Evolutionary conservation across 2,113 vertebrate species (phyloP).

Genomic region (Pangasianodon hypophthalmus): DNA sequence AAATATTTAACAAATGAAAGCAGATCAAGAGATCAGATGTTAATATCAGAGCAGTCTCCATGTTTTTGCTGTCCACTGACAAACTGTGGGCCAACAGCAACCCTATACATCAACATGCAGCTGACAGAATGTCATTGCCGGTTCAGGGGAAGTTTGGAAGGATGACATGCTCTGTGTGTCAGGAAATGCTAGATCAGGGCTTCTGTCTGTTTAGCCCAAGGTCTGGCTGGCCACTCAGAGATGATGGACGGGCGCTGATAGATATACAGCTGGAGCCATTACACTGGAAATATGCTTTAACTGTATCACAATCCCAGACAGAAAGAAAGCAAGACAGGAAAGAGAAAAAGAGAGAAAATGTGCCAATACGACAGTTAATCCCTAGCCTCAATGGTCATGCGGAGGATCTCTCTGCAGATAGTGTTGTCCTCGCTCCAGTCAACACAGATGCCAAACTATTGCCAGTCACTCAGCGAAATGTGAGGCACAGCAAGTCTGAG

Average conservation of each 20-base stretch:
- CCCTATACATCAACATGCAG: neutral
- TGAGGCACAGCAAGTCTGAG: slow-evolving; percentile 6
- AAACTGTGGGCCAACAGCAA: slow-evolving; percentile 15
- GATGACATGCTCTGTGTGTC: slow-evolving; percentile 20
- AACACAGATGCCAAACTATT: slow-evolving; percentile 16
- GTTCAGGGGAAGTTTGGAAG: slow-evolving; percentile 12
- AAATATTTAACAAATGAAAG: slow-evolving; percentile 52
- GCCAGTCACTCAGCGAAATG: slow-evolving; percentile 1
- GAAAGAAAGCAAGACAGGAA: slow-evolving; percentile 11
- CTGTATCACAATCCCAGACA: neutral
- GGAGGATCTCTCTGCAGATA: neutral
- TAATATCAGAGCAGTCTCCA: slow-evolving; percentile 13
- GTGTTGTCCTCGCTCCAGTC: slow-evolving; percentile 9
- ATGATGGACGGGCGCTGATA: slow-evolving; percentile 46
- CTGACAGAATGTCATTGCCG: slow-evolving; percentile 35
- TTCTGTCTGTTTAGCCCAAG: slow-evolving; percentile 36
- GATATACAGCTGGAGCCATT: slow-evolving; percentile 34
- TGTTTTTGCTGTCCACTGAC: slow-evolving; percentile 15
- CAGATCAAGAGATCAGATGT: slow-evolving; percentile 16
- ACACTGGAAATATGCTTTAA: slow-evolving; percentile 10
- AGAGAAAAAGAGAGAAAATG: neutral
- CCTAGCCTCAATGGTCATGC: neutral
- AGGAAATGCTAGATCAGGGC: slow-evolving; percentile 26
- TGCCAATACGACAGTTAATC: neutral
- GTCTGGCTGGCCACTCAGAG: slow-evolving; percentile 17